phyloP scores from a whole-genome alignment of 2,888 invertebrate species.

The Drosophila fungiperda region DNA sequence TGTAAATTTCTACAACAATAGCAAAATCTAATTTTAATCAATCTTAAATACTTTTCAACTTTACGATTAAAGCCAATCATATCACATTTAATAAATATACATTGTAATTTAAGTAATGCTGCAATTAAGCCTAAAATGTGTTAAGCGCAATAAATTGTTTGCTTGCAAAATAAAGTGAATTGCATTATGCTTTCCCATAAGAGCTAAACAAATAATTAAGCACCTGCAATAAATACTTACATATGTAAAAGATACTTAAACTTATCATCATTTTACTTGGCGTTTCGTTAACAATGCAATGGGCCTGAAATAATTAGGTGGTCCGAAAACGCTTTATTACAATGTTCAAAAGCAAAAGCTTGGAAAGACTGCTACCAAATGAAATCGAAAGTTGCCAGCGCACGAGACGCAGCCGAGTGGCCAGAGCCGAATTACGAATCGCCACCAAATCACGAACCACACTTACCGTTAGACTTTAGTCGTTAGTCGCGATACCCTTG shows the following conservation, averaged over 20 bases:
- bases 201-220: constrained; percentile 5
- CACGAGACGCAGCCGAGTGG: constrained; percentile 16
- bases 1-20: constrained; percentile 1
- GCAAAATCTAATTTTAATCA: constrained; percentile 1
- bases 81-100: constrained; percentile 15
- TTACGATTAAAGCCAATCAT: constrained; percentile 7
- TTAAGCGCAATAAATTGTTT: constrained; percentile 55
- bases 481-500: constrained; percentile 61
- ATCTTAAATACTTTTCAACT: constrained; percentile 1
- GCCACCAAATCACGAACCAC: constrained; percentile 9
- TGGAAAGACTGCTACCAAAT: constrained; percentile 50
- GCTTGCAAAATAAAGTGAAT: constrained; percentile 69
- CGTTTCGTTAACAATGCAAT: constrained; percentile 38
- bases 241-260: constrained; percentile 40
- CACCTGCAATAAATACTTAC: constrained; percentile 30
- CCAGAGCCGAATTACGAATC: constrained; percentile 14
- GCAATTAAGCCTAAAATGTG: constrained; percentile 8
- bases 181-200: constrained; percentile 49
- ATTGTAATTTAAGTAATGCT: constrained; percentile 19
- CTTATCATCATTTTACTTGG: constrained; percentile 43
- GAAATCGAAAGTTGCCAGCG: constrained; percentile 63
- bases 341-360: constrained; percentile 50
- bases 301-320: constrained; percentile 41
- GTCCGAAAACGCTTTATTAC: constrained; percentile 18
- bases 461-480: constrained; percentile 51